A percentile compares a stretch with the other conserved stretches of the same genome.
These are phyloP conservation scores for Ptycholaimellus sp. DNA, from an alignment of 2,888 invertebrate genomes.

Conservation along the genomic window DNA sequence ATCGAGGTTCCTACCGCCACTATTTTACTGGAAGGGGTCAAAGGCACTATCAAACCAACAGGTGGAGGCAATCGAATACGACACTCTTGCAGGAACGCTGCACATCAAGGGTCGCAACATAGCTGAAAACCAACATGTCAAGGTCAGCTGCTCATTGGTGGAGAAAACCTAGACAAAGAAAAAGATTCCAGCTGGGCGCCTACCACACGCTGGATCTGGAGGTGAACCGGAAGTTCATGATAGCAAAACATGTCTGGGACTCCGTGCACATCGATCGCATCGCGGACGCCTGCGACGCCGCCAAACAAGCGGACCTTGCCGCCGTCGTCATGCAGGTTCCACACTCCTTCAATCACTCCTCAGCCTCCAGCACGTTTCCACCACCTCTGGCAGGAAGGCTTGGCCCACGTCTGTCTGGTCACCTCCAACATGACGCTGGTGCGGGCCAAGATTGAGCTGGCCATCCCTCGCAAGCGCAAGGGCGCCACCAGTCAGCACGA, in stretches of 20 bases:
- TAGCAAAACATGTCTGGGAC: slow-evolving; percentile 22
- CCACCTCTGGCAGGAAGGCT: slow-evolving; percentile 33
- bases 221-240: slow-evolving; percentile 66
- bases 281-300: too few relatives aligned
- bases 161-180: not conserved
- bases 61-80: slow-evolving; percentile 83
- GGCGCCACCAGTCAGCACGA: slow-evolving; percentile 81
- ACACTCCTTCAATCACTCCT: too few relatives aligned
- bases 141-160: slow-evolving; percentile 37
- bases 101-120: slow-evolving; percentile 83
- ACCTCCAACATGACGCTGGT: slow-evolving; percentile 87
- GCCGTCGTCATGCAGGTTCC: too few relatives aligned
- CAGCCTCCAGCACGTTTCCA: too few relatives aligned
- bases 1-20: too few relatives aligned
- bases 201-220: slow-evolving; percentile 94
- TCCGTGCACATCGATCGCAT: slow-evolving; percentile 21
- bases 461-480: slow-evolving; percentile 70
- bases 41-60: too few relatives aligned
- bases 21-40: too few relatives aligned
- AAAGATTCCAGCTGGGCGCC: slow-evolving; percentile 57
- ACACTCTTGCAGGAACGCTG: slow-evolving; percentile 86
- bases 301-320: too few relatives aligned
- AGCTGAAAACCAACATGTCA: slow-evolving; percentile 91
- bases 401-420: slow-evolving; percentile 82
- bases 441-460: slow-evolving; percentile 73